These are phyloP conservation scores for Panthera uncia DNA, from an alignment of 2,113 vertebrate species.

Conservation along the genomic window DNA sequence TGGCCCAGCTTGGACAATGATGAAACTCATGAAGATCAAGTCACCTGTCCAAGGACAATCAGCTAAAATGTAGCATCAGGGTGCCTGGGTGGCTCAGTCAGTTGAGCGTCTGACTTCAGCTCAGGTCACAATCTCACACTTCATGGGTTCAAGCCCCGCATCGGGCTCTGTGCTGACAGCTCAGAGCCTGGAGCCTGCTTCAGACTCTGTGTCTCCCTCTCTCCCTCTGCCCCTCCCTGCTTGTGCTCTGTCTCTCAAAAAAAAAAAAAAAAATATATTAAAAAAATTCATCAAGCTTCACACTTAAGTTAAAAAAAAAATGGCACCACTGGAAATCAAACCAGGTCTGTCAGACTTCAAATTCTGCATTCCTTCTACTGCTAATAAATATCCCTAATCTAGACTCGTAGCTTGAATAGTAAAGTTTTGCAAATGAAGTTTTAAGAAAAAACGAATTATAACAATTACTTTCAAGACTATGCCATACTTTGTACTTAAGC, in stretches of 20 bases:
- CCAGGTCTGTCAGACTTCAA: neutral
- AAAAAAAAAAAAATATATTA: too few relatives aligned
- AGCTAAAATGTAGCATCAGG: neutral
- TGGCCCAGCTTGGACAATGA: neutral
- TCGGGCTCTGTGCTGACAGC: too few relatives aligned
- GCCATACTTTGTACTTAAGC: conserved; percentile 4
- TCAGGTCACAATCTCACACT: too few relatives aligned
- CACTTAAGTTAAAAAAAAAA: neutral
- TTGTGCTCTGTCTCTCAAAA: too few relatives aligned
- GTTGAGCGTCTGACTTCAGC: too few relatives aligned
- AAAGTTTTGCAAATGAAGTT: conserved; percentile 31
- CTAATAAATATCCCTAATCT: neutral
- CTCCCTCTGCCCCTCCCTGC: too few relatives aligned
- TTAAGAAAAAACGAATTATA: conserved; percentile 31
- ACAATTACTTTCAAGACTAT: conserved; percentile 18
- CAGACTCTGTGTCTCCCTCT: too few relatives aligned
- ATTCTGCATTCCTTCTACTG: neutral
- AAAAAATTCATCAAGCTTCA: too few relatives aligned
- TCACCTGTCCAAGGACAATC: neutral
- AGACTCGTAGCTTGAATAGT: neutral
- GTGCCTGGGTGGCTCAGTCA: too few relatives aligned
- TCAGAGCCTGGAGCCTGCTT: too few relatives aligned
- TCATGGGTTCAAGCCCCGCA: too few relatives aligned
- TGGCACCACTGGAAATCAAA: neutral
- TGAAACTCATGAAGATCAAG: neutral